Evolutionary conservation across 2,888 invertebrate species (phyloP), one percentile per base, ranked within the genome.

Genomic region (Liopterus haemorrhoidalis): DNA sequence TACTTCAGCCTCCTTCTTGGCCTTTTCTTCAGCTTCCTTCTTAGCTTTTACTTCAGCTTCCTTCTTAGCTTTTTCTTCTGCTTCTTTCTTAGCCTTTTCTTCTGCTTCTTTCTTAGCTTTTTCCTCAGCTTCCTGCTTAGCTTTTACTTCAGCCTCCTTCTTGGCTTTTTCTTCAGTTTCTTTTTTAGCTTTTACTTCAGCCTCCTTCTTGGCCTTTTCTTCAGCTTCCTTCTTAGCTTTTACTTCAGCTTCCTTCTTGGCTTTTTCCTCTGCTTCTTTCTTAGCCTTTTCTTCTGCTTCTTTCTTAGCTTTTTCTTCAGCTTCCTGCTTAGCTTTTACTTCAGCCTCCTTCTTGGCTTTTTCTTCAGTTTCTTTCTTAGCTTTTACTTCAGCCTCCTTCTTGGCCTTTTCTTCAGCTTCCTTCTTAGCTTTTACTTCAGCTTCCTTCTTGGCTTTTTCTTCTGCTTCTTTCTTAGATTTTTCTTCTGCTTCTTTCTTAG

Each of bases 331-430:
- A 11, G 41, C 43, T 48, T 55, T 39, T 42, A 49, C 42, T 18
- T 49, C 36, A 5, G 40, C 35, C 14, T 48, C 37, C 8, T 39
- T 30, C 18, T 41, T 18, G 11, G 47, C 45, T n/a, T 4, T 36
- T 45, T 49, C 27, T 20, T 41, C 20, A 12, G 47, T 43, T n/a
- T 4, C 36, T 45, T 49, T 30, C 12, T 24, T 32, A 39, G 40
- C 32, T 4, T 18, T 22, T 24, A 41, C 22, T 14, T 44, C 32
- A n/a, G n/a, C n/a, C 32, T 41, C 44, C 32, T 66, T 54, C 6
- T 61, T 63, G 51, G 19, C 50, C 40, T 46, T 49, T 6, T 63
- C 61, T 49, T 66, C 65, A 25, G 61, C 19, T 22, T 43, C 45
- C 40, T 52, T 48, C 24, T 59, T 50, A 16, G 51, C 43, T 39